Evolutionary conservation across 2,888 invertebrate species (phyloP), one percentile per base, ranked within the genome.

Genomic region (Orchestes rusci): DNA sequence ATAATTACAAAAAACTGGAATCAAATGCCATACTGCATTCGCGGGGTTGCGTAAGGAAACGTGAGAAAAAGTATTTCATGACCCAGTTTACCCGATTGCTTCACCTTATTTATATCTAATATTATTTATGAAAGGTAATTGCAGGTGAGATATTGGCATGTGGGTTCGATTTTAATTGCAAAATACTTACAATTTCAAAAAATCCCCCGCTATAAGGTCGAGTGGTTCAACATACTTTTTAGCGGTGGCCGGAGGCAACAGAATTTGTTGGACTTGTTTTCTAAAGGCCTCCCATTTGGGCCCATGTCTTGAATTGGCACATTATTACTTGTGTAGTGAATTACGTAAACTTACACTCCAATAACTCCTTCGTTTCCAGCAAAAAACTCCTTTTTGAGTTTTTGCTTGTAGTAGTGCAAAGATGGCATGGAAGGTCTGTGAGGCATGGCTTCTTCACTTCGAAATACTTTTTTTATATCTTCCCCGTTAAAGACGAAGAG

Each of bases 261-360:
- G 75, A 54, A 84, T 79, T 65, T 87, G 86, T 58, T 91, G 89
- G 16, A 90, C 88, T 67, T 84, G 84, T 45, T 82, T 81, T 52
- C 92, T 75, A 63, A 92, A 84, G 53, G 75, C 74, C 61, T 91
- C 84, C 92, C 92, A 93, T 58, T 83, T 81, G 59, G 83, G 79
- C 1, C 91, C 92, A 65, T 91, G 90, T 51, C 91, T 92, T 68
- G 32, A 60, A 44, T 13, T 7, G 5, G 10, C 5, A 5, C 23
- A 23, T 23, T 23, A 23, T 7, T 23, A 23, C 23, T 10, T 23
- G 10, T 5, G 13, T 16, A 33, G 23, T n/a, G 10, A 19, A 15
- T 31, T 37, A 16, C 16, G 28, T 23, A 18, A 15, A 74, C 80
- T 77, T 74, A 84, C 83, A 84, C 79, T 64, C 83, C 84, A 60